Base-by-base conservation (phyloP, 2,888 invertebrate species). In the Acanthosepion esculentum region DNA sequence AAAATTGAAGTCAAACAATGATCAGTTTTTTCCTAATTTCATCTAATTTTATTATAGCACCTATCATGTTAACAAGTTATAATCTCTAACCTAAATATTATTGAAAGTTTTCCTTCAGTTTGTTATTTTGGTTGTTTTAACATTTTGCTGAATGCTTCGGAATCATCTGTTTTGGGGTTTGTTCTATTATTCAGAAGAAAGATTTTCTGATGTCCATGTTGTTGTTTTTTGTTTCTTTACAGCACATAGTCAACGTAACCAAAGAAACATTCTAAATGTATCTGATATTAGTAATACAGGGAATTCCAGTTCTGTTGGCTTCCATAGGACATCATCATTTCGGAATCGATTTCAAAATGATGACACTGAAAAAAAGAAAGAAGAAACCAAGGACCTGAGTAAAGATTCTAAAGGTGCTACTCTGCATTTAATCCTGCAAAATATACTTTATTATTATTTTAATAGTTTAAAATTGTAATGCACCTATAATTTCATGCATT, bases 311-410 rank as follows among this genome's bases (percentile, higher is more conserved):
- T 55, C 55, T 41, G 64, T 64, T 64, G 94, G 94, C 48, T 94
- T 94, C 33, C 64, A 55, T 55, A 94, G 94, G 55, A 94, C 94
- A 59, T 29, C 93, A 50, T 93, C 94, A 26, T 41, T 94, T 20
- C 94, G 94, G 48, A 94, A 94, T 55, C 94, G 64, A 94, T 94
- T 94, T 64, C 94, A 59, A 55, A 94, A 94, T 64, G 94, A 94
- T 55, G 94, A 94, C 20, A 33, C 94, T 12, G 94, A 94, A 95
- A 94, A 95, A 95, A 48, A 95, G 94, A 92, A 95, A 95, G 64
- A 94, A 94, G 94, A 96, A 95, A 94, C 95, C 95, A 94, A 95
- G 95, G n/a, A 96, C 95, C 53, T 92, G 95, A 29, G 95, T 95
- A 59, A 96, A 95, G 94, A 95, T 95, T 18, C 95, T 95, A 94